These are phyloP conservation scores for Pemphredon lugubris DNA, from an alignment of 2,888 invertebrate species.

Conservation along the genomic window DNA sequence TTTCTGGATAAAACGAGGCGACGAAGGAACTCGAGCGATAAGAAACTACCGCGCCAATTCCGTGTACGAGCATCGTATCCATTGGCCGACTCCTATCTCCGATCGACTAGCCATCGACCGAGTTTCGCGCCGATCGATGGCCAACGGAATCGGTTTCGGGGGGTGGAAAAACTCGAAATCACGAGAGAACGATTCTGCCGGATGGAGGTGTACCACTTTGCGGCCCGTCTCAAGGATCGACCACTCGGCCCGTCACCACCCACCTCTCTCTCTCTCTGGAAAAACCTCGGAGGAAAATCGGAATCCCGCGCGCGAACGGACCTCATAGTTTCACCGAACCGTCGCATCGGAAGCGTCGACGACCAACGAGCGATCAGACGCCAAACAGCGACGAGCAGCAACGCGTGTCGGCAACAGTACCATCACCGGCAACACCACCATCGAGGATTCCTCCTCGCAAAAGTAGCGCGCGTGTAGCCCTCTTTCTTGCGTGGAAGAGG, in stretches of 20 bases:
- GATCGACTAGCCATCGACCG: constrained; percentile 38
- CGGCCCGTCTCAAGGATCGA: constrained; percentile 18
- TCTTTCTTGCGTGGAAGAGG: constrained; percentile 42
- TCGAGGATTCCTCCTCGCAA: constrained; percentile 49
- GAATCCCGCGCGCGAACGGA: background rate
- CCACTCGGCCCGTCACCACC: constrained; percentile 13
- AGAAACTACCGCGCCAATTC: constrained; percentile 41
- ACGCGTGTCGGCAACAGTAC: constrained; percentile 36
- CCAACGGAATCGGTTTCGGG: constrained; percentile 22
- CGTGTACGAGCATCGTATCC: constrained; percentile 26
- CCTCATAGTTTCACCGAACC: background rate
- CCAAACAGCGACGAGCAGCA: constrained; percentile 25
- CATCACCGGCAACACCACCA: constrained; percentile 18
- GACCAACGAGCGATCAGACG: too few species aligned
- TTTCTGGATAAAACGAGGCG: constrained; percentile 10
- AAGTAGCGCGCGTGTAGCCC: constrained; percentile 54
- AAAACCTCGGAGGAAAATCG: constrained; percentile 27
- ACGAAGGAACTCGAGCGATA: constrained; percentile 25
- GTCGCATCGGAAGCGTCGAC: constrained; percentile 11
- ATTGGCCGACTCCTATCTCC: constrained; percentile 23
- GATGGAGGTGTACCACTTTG: constrained; percentile 26
- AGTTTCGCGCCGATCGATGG: constrained; percentile 16
- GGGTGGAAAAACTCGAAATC: constrained; percentile 37
- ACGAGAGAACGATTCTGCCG: constrained; percentile 36
- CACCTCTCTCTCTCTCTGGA: constrained; percentile 9